Evolutionary conservation across 2,888 invertebrate species (phyloP), one percentile per base, ranked within the genome.

Genomic region (Eretmocerus hayati): DNA sequence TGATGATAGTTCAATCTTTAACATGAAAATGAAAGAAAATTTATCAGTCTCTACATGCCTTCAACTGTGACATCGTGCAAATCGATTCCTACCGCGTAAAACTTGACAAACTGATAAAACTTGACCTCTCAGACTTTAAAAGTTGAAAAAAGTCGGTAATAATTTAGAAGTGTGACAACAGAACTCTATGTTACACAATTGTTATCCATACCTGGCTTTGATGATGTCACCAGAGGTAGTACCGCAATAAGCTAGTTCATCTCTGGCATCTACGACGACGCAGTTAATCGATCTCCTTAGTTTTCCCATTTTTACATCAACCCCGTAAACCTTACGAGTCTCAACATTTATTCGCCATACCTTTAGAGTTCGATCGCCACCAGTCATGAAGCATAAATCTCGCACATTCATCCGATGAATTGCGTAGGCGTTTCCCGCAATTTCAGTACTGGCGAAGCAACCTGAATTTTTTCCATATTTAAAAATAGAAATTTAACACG

Each of bases 181-280:
- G n/a, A n/a, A n/a, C n/a, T n/a, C n/a, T n/a, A n/a, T n/a, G n/a
- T n/a, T n/a, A n/a, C 15, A 33, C 15, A 33, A 33, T 9, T n/a
- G 33, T 33, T 35, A 5, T 5, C 47, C 42, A n/a, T n/a, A 66
- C 66, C 64, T 63, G 9, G 65, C 68, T 62, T 77, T 79, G 51
- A 84, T 67, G 11, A 86, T 74, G 62, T 87, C 93, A 26, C 85
- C 93, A 62, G 90, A 87, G 11, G 79, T 75, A 13, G 93, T 94
- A 5, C 94, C 94, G 57, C 92, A 87, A 67, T 84, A 90, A 39
- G 87, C 84, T 52, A 78, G 79, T 38, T 81, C 76, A 64, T 93
- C 92, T 32, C 81, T 77, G 4, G 74, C 74, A 59, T 81, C 84
- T 46, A 90, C 71, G 56, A 81, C 81, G 55, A 90, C 78, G 56